These are phyloP conservation scores for Centroberyx gerrardi DNA, from an alignment of 2,797 vertebrate genomes.

Conservation along the genomic window DNA sequence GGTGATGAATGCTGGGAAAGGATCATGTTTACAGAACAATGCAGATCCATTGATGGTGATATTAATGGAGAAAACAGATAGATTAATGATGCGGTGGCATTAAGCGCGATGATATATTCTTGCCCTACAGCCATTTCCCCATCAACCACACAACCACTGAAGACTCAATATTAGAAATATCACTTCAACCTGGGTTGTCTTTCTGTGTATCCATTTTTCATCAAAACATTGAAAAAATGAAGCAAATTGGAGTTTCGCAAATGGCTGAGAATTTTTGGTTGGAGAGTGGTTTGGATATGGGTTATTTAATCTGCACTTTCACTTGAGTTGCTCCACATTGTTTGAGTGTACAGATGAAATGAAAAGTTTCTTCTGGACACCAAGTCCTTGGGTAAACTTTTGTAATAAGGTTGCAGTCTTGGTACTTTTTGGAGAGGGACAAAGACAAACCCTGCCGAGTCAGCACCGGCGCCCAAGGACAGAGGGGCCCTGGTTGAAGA, in stretches of 20 bases:
- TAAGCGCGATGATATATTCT: not conserved
- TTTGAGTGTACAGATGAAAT: slow-evolving; percentile 13
- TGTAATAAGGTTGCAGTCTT: slow-evolving; percentile 78
- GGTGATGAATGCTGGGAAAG: slow-evolving; percentile 64
- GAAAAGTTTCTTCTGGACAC: slow-evolving; percentile 62
- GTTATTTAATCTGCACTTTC: slow-evolving; percentile 35
- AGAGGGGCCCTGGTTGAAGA: slow-evolving; percentile 71
- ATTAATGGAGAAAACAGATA: slow-evolving; percentile 54
- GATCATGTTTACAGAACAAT: slow-evolving; percentile 70
- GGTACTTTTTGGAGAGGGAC: slow-evolving; percentile 68
- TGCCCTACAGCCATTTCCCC: not conserved
- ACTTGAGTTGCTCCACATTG: slow-evolving; percentile 1
- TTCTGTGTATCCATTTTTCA: not conserved
- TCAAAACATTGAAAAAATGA: slow-evolving; percentile 14
- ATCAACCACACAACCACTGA: not conserved
- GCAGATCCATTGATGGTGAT: slow-evolving; percentile 68
- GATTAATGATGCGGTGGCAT: slow-evolving; percentile 33
- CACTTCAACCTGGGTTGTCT: slow-evolving; percentile 3
- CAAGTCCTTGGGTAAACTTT: slow-evolving; percentile 77
- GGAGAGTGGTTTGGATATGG: slow-evolving; percentile 1
- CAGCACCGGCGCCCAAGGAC: slow-evolving; percentile 79
- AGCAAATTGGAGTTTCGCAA: not conserved
- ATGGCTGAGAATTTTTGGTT: not conserved
- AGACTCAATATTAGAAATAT: slow-evolving; percentile 1
- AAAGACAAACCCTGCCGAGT: slow-evolving; percentile 78